A percentile compares a stretch with the other conserved stretches of the same genome.
phyloP scores from a whole-genome alignment of 2,888 invertebrate genomes.

The Eupelmus urozonus region DNA sequence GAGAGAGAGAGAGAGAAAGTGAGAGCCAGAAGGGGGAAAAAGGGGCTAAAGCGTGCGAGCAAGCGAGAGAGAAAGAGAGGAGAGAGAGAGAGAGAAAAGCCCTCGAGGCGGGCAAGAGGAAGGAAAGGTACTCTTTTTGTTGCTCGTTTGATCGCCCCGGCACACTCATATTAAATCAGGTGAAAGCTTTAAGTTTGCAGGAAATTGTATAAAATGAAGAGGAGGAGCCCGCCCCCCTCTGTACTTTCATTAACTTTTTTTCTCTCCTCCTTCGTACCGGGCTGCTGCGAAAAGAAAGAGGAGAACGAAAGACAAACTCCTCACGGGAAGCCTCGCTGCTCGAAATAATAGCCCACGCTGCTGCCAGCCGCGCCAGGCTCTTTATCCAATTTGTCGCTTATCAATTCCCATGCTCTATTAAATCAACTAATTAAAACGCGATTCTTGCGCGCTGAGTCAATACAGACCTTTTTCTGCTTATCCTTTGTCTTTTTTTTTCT shows the following conservation, averaged over 20 bases:
- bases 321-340: constrained; percentile 2
- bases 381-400: constrained; percentile 56
- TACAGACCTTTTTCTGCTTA: not conserved
- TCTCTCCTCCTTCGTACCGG: not conserved
- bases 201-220: constrained; percentile 62
- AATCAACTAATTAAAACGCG: constrained; percentile 53
- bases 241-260: constrained; percentile 53
- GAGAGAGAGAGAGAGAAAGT: no score
- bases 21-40: not conserved
- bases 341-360: constrained; percentile 35
- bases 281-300: not conserved
- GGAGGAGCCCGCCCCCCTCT: constrained; percentile 4
- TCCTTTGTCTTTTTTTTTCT: no score
- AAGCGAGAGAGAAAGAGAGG: not conserved
- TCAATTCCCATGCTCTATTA: constrained; percentile 50
- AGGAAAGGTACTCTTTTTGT: constrained; percentile 27
- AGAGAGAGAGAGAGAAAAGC: constrained; percentile 29
- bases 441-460: constrained; percentile 4
- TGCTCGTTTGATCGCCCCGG: constrained; percentile 54
- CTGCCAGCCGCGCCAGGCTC: not conserved
- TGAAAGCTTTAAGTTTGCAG: constrained; percentile 58
- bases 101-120: constrained; percentile 18
- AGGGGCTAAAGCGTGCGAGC: constrained; percentile 4
- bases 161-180: constrained; percentile 61
- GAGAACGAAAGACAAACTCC: constrained; percentile 34